phyloP scores from a whole-genome alignment of 1,140 invertebrate species.

The Magallana angulata region DNA sequence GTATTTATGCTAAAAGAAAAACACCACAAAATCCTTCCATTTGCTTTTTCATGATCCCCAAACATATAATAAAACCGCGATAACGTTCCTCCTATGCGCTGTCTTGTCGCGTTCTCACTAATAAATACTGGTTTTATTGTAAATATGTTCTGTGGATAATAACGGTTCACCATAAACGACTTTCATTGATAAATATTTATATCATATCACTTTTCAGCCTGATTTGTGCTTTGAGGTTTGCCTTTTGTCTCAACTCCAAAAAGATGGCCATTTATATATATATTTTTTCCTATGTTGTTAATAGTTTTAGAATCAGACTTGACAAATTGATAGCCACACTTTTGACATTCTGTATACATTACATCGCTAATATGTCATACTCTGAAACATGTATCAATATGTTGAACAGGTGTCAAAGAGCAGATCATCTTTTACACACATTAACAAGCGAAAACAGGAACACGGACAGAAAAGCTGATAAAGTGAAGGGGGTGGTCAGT shows the following conservation, averaged over 20 bases:
- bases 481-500: slow-evolving; percentile 25
- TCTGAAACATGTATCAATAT: slow-evolving; percentile 29
- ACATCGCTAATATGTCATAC: slow-evolving; percentile 28
- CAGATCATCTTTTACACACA: slow-evolving; percentile 30
- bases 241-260: neutral
- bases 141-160: slow-evolving; percentile 25
- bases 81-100: slow-evolving; percentile 11
- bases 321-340: slow-evolving; percentile 19
- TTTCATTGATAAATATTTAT: slow-evolving; percentile 37
- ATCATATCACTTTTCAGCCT: slow-evolving; percentile 18
- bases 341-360: slow-evolving; percentile 29
- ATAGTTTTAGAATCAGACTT: slow-evolving; percentile 24
- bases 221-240: slow-evolving; percentile 23
- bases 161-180: slow-evolving; percentile 3
- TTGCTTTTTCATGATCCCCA: slow-evolving; percentile 35
- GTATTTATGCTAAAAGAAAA: slow-evolving; percentile 37
- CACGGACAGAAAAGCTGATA: slow-evolving; percentile 22
- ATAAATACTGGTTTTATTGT: slow-evolving; percentile 33
- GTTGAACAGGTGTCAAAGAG: slow-evolving; percentile 22
- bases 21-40: slow-evolving; percentile 1
- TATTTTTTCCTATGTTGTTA: slow-evolving; percentile 23
- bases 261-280: neutral
- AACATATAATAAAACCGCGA: slow-evolving; percentile 34
- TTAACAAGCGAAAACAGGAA: slow-evolving; percentile 12
- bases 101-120: slow-evolving; percentile 31